Evolutionary conservation across 2,888 invertebrate genomes (phyloP), one percentile per base, ranked within the genome.

Genomic region (Magallana nippona): DNA sequence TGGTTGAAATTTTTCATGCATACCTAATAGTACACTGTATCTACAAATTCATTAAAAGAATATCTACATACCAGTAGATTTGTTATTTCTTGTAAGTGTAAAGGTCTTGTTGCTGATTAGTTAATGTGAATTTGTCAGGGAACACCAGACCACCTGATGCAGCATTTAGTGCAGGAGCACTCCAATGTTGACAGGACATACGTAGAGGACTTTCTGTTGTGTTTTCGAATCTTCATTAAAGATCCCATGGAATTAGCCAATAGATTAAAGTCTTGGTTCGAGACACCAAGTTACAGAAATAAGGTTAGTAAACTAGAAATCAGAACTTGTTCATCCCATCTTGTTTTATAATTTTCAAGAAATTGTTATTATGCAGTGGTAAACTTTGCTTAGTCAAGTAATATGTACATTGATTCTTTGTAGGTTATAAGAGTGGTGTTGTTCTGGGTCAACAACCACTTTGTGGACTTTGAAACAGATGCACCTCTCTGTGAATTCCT

Each of bases 171-270:
- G 82, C 98, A 99, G 95, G 99, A 99, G 93, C 98, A 98, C 94
- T 97, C 98, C 1, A 87, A 92, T 44, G 92, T 94, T 56, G 99
- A 99, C 95, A 98, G 98, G 13, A 98, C 98, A n/a, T 99, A 98
- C 95, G 98, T 99, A 78, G 99, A 99, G 95, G 99, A 99, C 95
- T 99, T 99, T 94, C 95, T 99, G 81, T 95, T 99, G 82, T 99
- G 99, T 11, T 98, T 99, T 94, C 96, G 99, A 89, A 98, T 98
- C 79, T 99, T 99, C 94, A 97, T 99, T 89, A 96, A 97, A 86
- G 97, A 97, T 94, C 97, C 98, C 2, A 95, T 97, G 87, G 96
- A 96, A 90, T 97, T 99, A 62, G 97, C 98, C 27, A 96, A 96
- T 96, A 91, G 90, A 84, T 89, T 94, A 32, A 86, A 92, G 32